phyloP scores from a whole-genome alignment of 2,888 invertebrate species.

The Helleia helle region DNA sequence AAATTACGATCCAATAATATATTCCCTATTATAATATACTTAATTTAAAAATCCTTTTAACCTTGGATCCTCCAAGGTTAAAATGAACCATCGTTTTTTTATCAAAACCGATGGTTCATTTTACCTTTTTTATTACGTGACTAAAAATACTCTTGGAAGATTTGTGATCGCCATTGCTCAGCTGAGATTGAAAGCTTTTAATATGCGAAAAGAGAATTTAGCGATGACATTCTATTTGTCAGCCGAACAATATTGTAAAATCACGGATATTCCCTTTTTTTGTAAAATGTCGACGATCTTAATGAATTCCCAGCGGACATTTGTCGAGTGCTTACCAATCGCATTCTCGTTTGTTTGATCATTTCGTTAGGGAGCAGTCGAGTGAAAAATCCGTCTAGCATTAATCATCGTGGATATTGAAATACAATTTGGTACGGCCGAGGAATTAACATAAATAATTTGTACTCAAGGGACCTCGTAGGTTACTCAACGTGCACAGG shows the following conservation, averaged over 20 bases:
- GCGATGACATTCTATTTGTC: slow-evolving; percentile 32
- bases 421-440: slow-evolving; percentile 62
- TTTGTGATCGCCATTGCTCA: slow-evolving; percentile 33
- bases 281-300: slow-evolving; percentile 28
- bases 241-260: slow-evolving; percentile 37
- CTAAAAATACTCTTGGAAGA: slow-evolving; percentile 34
- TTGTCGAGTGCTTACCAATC: slow-evolving; percentile 48
- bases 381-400: slow-evolving; percentile 63
- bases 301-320: slow-evolving; percentile 57
- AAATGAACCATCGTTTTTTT: slow-evolving; percentile 21
- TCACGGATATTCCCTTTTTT: slow-evolving; percentile 31
- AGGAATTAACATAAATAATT: slow-evolving; percentile 70
- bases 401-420: slow-evolving; percentile 63
- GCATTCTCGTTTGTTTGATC: slow-evolving; percentile 58
- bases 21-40: slow-evolving; percentile 50
- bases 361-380: slow-evolving; percentile 52
- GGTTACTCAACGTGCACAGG: slow-evolving; percentile 10
- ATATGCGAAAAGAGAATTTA: slow-evolving; percentile 24
- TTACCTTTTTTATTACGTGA: slow-evolving; percentile 37
- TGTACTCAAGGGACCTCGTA: slow-evolving; percentile 51
- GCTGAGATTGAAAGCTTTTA: slow-evolving; percentile 18
- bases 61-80: too few relatives aligned
- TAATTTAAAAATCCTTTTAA: slow-evolving; percentile 29
- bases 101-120: slow-evolving; percentile 17
- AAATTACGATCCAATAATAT: slow-evolving; percentile 45